Evolutionary conservation across 2,888 invertebrate species (phyloP).

Genomic region (Eulithis testata): DNA sequence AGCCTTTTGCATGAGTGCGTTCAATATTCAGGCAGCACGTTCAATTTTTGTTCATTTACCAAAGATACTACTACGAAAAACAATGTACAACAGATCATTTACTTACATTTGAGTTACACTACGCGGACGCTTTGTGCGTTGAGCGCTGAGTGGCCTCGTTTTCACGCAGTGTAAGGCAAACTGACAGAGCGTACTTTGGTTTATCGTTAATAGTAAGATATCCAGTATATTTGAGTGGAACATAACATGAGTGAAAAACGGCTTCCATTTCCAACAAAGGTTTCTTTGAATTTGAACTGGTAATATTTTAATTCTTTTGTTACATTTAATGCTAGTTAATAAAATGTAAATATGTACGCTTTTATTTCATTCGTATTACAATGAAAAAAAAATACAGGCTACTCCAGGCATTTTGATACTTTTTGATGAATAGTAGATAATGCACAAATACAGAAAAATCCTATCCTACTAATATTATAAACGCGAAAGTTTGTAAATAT

Average conservation of each 20-base stretch:
- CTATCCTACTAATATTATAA: no score
- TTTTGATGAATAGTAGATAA: no score
- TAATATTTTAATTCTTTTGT: not conserved
- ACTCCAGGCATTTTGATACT: no score
- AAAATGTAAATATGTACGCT: not conserved
- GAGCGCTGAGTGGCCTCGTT: no score
- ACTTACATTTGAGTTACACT: no score
- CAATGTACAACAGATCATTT: no score
- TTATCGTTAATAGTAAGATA: not conserved
- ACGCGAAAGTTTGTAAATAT: no score
- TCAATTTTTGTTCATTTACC: not conserved
- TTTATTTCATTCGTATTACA: not conserved
- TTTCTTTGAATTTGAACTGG: not conserved
- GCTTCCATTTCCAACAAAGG: not conserved
- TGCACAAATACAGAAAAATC: no score
- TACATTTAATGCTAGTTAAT: not conserved
- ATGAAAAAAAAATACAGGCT: not conserved
- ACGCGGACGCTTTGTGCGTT: no score
- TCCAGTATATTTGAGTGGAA: not conserved
- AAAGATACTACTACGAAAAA: not conserved
- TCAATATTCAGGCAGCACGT: not conserved
- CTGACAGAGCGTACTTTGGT: no score
- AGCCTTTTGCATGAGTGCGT: not conserved
- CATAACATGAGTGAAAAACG: not conserved
- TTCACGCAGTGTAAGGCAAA: no score